Conservation (phyloP, 2,888 invertebrate genomes). For the Pachliopta kotzebuea region DNA sequence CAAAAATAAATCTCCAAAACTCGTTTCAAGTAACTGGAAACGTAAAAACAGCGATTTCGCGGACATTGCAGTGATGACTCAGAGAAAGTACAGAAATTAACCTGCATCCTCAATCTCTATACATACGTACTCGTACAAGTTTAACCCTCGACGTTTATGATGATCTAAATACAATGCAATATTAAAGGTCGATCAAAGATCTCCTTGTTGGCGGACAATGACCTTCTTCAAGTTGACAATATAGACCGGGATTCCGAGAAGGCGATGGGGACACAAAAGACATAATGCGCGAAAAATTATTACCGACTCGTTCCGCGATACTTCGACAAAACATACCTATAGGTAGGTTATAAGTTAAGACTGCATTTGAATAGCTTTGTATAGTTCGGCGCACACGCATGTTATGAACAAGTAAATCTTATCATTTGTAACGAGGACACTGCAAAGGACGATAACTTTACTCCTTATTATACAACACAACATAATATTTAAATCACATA, state of each 20-base stretch:
- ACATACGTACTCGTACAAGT: constrained; percentile 9
- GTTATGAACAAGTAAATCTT: neutral
- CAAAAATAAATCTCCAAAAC: neutral
- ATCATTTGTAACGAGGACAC: neutral
- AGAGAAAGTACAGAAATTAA: constrained; percentile 8
- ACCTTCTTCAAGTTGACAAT: constrained; percentile 12
- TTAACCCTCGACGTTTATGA: constrained; percentile 14
- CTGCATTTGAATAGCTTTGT: constrained; percentile 1
- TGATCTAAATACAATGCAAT: neutral
- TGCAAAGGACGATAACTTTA: neutral
- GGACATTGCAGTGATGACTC: constrained; percentile 31
- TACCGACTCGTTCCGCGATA: neutral
- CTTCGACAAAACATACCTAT: neutral
- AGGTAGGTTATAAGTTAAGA: constrained; percentile 6
- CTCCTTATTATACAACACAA: neutral
- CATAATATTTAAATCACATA: neutral
- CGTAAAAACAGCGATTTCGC: constrained; percentile 21
- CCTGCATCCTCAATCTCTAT: constrained; percentile 6
- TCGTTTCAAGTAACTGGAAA: constrained; percentile 8
- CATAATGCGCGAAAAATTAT: constrained; percentile 6
- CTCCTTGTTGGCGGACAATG: neutral
- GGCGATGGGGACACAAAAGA: constrained; percentile 5
- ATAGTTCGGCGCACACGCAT: constrained; percentile 1
- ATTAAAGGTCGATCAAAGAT: neutral
- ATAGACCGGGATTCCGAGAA: constrained; percentile 32